Evolutionary conservation across 2,797 vertebrate genomes (phyloP), one percentile per base, ranked within the genome.

Genomic region (Pampus argenteus): DNA sequence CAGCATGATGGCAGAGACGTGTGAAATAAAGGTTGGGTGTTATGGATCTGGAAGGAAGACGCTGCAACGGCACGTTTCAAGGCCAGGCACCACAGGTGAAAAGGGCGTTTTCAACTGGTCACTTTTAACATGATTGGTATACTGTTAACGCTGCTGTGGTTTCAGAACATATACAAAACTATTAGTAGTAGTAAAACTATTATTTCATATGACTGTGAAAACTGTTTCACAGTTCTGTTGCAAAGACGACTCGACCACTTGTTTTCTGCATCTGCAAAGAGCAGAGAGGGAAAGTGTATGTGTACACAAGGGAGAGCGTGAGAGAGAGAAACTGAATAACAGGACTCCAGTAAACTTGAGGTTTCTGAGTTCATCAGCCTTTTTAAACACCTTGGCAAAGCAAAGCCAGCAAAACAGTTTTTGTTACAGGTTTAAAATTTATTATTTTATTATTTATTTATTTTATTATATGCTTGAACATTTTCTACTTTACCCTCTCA

Each of bases 21-120:
- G 87, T 81, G 79, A 89, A 88, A 78, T 83, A 81, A 85, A 84
- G 86, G 64, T 40, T 45, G 50, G 54, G 62, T 62, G 77, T 77
- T 71, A 60, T 31, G 23, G 84, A 82, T 67, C 45, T 76, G 48
- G 66, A 74, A 25, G 69, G 59, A 69, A 61, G 15, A 69, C 0
- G 8, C 10, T 40, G 57, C 29, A 40, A 83, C 66, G 62, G 22
- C 52, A 34, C 0, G 3, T 28, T 72, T 74, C 28, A 4, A 62
- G 18, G 45, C 36, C 45, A 65, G 60, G 25, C 40, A 18, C 11
- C 50, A 20, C 65, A 77, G 76, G 70, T 72, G 67, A 76, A 78
- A 68, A 70, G 2, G 25, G 25, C 1, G 0, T 50, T 52, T 66
- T 64, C 23, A 45, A 47, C 52, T 25, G 2, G 34, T 26, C 3